A percentile compares a stretch with the other conserved stretches of the same genome.
These are phyloP conservation scores for Alexandromys fortis DNA, from an alignment of 2,113 vertebrate species.

Conservation along the genomic window DNA sequence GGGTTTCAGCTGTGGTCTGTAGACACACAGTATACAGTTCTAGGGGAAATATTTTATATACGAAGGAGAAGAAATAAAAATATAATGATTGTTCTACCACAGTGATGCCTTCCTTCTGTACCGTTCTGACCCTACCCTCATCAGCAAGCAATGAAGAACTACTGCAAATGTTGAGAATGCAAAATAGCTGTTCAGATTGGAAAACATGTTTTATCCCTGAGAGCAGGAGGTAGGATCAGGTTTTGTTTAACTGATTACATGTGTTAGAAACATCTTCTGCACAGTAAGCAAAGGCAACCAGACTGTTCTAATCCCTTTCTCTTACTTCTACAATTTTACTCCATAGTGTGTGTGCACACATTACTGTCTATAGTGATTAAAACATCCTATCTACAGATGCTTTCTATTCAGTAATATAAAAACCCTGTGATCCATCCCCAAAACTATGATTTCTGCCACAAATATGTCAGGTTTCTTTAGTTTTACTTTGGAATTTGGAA, in stretches of 20 bases:
- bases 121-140: background rate
- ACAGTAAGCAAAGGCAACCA: background rate
- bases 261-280: background rate
- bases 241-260: constrained; percentile 23
- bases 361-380: background rate
- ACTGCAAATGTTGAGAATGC: constrained; percentile 46
- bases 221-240: background rate
- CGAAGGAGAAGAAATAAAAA: constrained; percentile 53
- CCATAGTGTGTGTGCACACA: background rate
- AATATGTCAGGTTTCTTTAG: background rate
- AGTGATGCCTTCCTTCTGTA: background rate
- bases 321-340: background rate
- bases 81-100: constrained; percentile 73
- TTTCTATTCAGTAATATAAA: background rate
- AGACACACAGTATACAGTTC: constrained; percentile 74
- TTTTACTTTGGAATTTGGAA: constrained; percentile 23
- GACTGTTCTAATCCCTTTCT: background rate
- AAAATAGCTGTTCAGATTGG: constrained; percentile 59
- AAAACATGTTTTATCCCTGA: background rate
- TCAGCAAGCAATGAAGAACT: background rate
- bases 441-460: background rate
- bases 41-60: constrained; percentile 65
- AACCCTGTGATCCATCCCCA: background rate
- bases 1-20: constrained; percentile 76
- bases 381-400: background rate